These are phyloP conservation scores for Temnothorax rugatulus DNA, from an alignment of 2,888 invertebrate species.

Conservation along the genomic window DNA sequence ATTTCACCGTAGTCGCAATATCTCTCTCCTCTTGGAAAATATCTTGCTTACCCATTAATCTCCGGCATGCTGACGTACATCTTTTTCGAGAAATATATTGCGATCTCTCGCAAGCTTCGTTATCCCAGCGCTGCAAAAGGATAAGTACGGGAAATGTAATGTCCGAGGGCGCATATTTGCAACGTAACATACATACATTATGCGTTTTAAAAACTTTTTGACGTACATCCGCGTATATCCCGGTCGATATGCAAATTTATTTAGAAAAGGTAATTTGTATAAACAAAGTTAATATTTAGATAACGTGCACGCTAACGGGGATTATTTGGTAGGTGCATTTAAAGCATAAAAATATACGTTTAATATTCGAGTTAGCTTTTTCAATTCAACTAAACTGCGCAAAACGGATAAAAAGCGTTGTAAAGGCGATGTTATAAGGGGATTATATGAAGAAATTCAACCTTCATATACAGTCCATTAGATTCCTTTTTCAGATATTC, in stretches of 20 bases:
- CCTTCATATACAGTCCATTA: neutral
- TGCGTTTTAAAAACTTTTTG: conserved; percentile 33
- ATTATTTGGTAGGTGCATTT: neutral
- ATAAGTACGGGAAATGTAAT: conserved; percentile 36
- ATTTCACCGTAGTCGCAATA: conserved; percentile 20
- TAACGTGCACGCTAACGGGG: neutral
- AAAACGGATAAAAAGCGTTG: neutral
- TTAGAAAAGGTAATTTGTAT: neutral
- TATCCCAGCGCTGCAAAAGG: conserved; percentile 34
- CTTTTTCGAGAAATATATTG: conserved; percentile 55
- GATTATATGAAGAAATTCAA: conserved; percentile 7
- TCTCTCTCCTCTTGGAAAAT: conserved; percentile 31
- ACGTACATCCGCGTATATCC: neutral
- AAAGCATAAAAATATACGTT: neutral
- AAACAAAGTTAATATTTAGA: conserved; percentile 21
- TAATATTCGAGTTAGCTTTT: neutral
- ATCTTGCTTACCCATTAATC: conserved; percentile 56
- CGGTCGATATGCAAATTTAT: conserved; percentile 28
- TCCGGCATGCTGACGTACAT: conserved; percentile 46
- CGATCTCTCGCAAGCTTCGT: conserved; percentile 52
- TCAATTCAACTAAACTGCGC: neutral
- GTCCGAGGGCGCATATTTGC: conserved; percentile 29
- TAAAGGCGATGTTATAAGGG: neutral
- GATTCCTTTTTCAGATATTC: conserved; percentile 5
- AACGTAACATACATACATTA: conserved; percentile 23